Base-by-base conservation (phyloP, 2,113 vertebrate species). In the Trogon melanurus region DNA sequence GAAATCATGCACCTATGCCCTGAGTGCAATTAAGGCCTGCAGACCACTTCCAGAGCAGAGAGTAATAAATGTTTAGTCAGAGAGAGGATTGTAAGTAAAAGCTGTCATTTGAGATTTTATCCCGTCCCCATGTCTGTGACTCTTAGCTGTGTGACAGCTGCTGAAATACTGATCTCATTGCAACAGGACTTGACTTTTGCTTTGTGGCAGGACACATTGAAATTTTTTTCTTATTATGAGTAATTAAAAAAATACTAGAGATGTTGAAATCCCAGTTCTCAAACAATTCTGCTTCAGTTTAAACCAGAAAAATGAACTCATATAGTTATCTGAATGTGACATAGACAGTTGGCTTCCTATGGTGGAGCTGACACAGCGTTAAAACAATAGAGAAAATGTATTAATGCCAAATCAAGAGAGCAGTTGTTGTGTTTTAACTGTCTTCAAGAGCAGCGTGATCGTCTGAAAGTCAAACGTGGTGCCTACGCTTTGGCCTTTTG, bases 381-480 rank as follows among this genome's bases (percentile, higher is more conserved):
- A 69, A 71, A 85, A 91, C 51, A 57, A 61, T 5, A n/a, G 41
- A 44, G 67, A 72, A 41, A 75, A 73, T 13, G n/a, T 51, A 76
- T 47, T 92, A 38, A 57, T 76, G 47, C 41, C n/a, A 90, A 90
- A 72, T 21, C 62, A 83, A 73, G 57, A 64, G 44, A 88, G 16
- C 50, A 71, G 34, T 82, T 83, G 62, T 26, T 73, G 41, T 38
- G 12, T 32, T 88, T 74, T 75, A 82, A 88, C 85, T 90, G 36
- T 90, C 53, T 83, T 93, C 72, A 72, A 79, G 65, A 95, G 50
- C 56, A 95, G 57, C 34, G 38, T 34, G 57, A 76, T 87, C 32
- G 95, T 70, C 69, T 79, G 67, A 85, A 92, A 92, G 92, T 91
- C 64, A 65, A 60, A 94, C 65, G 69, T 25, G 25, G 57, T 85